Base-by-base conservation (phyloP, 1,140 invertebrate species). In the Geopemphigus sp. region DNA sequence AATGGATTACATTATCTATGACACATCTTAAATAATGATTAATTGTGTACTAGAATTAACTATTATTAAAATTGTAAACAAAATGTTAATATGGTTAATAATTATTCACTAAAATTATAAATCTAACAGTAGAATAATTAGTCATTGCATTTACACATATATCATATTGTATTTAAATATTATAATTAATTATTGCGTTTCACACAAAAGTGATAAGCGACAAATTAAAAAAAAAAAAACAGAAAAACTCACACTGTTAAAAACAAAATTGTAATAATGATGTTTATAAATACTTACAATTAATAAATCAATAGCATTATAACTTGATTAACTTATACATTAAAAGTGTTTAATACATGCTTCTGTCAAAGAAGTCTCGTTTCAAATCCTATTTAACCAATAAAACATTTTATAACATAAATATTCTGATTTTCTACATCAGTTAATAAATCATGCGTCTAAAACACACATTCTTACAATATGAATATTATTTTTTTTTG, bases 401-500 rank as follows among this genome's bases (percentile, higher is more conserved):
- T 15, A 73, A 39, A 39, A 39, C 8, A 39, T 39, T 39, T 39
- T 39, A 39, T 39, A 39, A 39, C 8, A 39, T 8, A 39, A 4
- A 39, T 4, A 39, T 8, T 39, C 32, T 39, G 32, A 39, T 39
- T 39, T 39, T 39, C 32, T 4, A n/a, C 47, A 70, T 26, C 17
- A 54, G 22, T 61, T 61, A 15, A 57, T 32, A 74, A 57, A 74
- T 19, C 19, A 56, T 32, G 22, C 12, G 10, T 74, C 19, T 76
- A 22, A 56, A 56, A 56, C 29, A 73, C 29, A 73, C 22, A 56
- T 74, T 59, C n/a, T 74, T 59, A 56, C 22, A 26, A 61, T 45
- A 59, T 15, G 73, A 76, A 14, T 57, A 59, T 73, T 73, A 53
- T 73, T 73, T n/a, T 73, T 73, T 32, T 32, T 73, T 26, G 56